Percentiles rank a stretch among this genome's conserved stretches.
phyloP scores from a whole-genome alignment of 1,140 invertebrate species.

The Drosophila lowei region DNA sequence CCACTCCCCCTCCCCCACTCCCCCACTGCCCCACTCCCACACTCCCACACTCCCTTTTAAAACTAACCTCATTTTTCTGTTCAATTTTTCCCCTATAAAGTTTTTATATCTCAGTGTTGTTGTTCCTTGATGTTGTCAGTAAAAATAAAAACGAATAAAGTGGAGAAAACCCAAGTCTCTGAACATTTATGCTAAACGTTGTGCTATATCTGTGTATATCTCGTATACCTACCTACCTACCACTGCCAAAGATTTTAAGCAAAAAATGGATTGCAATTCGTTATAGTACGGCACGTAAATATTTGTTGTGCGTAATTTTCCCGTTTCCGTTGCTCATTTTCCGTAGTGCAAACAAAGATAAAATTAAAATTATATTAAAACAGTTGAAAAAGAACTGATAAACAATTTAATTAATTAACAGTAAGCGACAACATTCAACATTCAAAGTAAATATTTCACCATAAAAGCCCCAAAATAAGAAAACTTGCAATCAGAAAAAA shows the following conservation, averaged over 20 bases:
- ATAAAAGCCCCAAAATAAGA: constrained; percentile 1
- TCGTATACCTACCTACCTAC: constrained; percentile 34
- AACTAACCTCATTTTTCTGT: constrained; percentile 22
- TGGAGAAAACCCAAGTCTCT: constrained; percentile 28
- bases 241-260: constrained; percentile 11
- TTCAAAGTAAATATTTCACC: constrained; percentile 37
- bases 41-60: background rate
- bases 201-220: constrained; percentile 43
- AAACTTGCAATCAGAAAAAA: constrained; percentile 29
- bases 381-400: constrained; percentile 14
- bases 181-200: constrained; percentile 54
- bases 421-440: constrained; percentile 41
- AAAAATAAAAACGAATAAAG: constrained; percentile 24
- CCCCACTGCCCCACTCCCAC: too few relatives aligned
- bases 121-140: constrained; percentile 72
- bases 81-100: constrained; percentile 49
- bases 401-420: constrained; percentile 47
- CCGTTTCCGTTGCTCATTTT: constrained; percentile 57
- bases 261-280: constrained; percentile 26
- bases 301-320: constrained; percentile 62
- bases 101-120: constrained; percentile 78
- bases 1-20: background rate
- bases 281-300: constrained; percentile 64
- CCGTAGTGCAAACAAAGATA: constrained; percentile 57
- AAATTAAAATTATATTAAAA: constrained; percentile 4